These are phyloP conservation scores for Calvadosia cruxmelitensis DNA, from an alignment of 30 jellyfish, hydroid and myxozoan species.

Conservation along the genomic window DNA sequence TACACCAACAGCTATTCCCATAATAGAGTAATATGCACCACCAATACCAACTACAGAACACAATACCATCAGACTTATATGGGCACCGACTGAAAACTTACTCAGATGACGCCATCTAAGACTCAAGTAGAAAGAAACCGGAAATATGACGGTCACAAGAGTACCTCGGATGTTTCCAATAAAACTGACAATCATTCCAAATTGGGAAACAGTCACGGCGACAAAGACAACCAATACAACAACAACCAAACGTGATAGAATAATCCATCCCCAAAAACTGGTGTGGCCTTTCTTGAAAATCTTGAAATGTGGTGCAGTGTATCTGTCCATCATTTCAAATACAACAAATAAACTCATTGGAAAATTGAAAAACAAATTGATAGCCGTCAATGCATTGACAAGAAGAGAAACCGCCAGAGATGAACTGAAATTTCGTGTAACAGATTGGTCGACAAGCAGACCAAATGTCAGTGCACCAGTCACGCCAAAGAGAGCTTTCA, in stretches of 20 bases:
- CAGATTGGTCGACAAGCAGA: slow-evolving; percentile 14
- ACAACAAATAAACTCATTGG: slow-evolving; percentile 68
- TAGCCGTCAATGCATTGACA: slow-evolving; percentile 20
- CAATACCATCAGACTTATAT: background rate
- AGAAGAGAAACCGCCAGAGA: slow-evolving; percentile 3
- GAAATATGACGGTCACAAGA: slow-evolving; percentile 39
- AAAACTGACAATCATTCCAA: slow-evolving; percentile 62
- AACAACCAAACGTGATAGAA: slow-evolving; percentile 47
- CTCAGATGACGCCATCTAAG: slow-evolving; percentile 9
- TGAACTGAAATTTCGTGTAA: slow-evolving; percentile 32
- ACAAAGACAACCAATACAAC: slow-evolving; percentile 24
- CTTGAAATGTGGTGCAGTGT: slow-evolving; percentile 35
- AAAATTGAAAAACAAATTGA: slow-evolving; percentile 41
- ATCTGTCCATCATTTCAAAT: slow-evolving; percentile 46
- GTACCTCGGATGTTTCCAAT: slow-evolving; percentile 79
- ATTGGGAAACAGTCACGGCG: slow-evolving; percentile 62
- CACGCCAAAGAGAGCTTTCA: slow-evolving; percentile 38
- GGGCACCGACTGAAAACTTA: slow-evolving; percentile 1
- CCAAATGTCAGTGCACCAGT: slow-evolving; percentile 46
- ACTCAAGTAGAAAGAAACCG: slow-evolving; percentile 34
- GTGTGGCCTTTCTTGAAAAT: slow-evolving; percentile 8
- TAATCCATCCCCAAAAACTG: slow-evolving; percentile 28
- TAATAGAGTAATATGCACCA: slow-evolving; percentile 33
- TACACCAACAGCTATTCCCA: slow-evolving; percentile 8
- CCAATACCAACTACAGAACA: slow-evolving; percentile 14